Evolutionary conservation across 2,888 invertebrate species (phyloP).

Genomic region (Mythimna pallens): DNA sequence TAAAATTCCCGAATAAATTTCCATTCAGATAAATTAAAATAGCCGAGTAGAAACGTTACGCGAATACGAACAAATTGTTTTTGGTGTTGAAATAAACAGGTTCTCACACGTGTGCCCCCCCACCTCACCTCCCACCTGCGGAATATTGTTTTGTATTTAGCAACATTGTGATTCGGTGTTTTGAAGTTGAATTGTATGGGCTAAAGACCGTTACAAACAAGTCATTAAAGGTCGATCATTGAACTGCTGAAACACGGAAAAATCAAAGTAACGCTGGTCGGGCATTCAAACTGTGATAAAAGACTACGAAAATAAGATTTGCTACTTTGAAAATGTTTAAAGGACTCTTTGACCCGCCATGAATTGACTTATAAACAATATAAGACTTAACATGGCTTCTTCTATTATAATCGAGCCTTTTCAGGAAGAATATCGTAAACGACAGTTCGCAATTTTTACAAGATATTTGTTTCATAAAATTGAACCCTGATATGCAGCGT

Average conservation of each 20-base stretch:
- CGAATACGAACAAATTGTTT: constrained; percentile 30
- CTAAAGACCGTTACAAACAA: constrained; percentile 22
- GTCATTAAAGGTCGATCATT: constrained; percentile 47
- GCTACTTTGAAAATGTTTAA: not conserved
- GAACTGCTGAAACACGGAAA: constrained; percentile 34
- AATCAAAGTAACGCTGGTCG: constrained; percentile 9
- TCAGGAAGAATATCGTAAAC: too few relatives aligned
- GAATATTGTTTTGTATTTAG: constrained; percentile 12
- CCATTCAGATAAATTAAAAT: constrained; percentile 31
- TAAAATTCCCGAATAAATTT: constrained; percentile 36
- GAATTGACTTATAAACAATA: not conserved
- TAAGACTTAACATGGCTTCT: not conserved
- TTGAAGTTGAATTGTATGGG: constrained; percentile 31
- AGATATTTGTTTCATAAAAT: too few relatives aligned
- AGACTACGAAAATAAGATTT: not conserved
- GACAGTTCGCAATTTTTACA: too few relatives aligned
- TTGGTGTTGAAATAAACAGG: constrained; percentile 25
- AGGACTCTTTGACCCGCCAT: not conserved
- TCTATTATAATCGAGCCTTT: too few relatives aligned
- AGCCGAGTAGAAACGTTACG: not conserved
- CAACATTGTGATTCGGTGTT: constrained; percentile 31
- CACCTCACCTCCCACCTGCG: not conserved
- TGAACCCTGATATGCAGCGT: too few relatives aligned
- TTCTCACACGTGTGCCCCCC: constrained; percentile 30
- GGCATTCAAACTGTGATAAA: not conserved